Conservation (phyloP, 2,888 invertebrate species). For the Tetanocera ferruginea region DNA sequence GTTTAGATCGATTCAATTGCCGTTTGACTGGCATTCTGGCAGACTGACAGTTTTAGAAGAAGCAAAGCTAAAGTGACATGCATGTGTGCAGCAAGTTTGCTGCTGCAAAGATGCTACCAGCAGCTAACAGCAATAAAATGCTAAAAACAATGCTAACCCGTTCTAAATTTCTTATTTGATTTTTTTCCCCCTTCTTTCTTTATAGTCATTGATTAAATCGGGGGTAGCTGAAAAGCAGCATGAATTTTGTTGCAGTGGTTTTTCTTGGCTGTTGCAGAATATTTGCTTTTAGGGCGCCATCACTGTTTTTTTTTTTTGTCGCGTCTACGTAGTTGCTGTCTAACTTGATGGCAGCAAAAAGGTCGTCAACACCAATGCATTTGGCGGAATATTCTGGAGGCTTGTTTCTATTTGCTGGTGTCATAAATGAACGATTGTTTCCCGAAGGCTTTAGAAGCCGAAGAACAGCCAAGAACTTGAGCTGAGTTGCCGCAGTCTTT, state of each 20-base stretch:
- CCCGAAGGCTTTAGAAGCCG: neutral
- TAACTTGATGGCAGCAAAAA: slow-evolving; percentile 28
- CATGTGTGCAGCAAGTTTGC: neutral
- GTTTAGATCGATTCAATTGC: slow-evolving; percentile 37
- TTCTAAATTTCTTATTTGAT: neutral
- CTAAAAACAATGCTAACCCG: slow-evolving; percentile 8
- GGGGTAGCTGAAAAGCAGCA: neutral
- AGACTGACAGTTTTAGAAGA: neutral
- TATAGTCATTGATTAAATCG: slow-evolving; percentile 14
- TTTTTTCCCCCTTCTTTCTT: neutral
- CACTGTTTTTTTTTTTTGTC: neutral
- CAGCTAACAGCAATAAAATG: neutral
- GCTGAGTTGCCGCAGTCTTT: neutral
- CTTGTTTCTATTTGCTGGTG: neutral
- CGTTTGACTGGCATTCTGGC: slow-evolving; percentile 32
- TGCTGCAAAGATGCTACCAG: neutral
- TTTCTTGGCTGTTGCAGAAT: neutral
- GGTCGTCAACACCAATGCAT: slow-evolving; percentile 17
- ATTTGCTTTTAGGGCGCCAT: slow-evolving; percentile 1
- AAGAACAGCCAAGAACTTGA: neutral
- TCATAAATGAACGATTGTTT: slow-evolving; percentile 20
- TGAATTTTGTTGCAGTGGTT: slow-evolving; percentile 11
- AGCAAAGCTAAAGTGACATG: slow-evolving; percentile 27
- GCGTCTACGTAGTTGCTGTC: neutral
- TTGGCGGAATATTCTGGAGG: neutral